These are phyloP conservation scores for Odobenus rosmarus DNA, from an alignment of 2,113 vertebrate species.

Conservation along the genomic window DNA sequence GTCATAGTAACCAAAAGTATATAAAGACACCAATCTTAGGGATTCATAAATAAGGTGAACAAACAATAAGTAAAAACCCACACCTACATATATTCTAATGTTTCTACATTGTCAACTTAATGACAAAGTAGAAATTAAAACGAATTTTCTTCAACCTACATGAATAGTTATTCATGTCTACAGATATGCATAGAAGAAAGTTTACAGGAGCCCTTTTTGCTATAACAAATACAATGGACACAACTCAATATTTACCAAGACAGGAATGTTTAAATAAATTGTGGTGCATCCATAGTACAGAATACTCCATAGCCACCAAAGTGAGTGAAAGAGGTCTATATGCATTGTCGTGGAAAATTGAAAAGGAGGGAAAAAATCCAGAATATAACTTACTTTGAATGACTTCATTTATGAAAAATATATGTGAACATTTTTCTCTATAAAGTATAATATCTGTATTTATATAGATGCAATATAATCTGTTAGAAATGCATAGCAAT, in stretches of 20 bases:
- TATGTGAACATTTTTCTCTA: not conserved
- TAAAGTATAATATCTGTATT: not conserved
- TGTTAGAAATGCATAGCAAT: not conserved
- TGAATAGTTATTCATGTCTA: not conserved
- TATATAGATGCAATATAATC: not conserved
- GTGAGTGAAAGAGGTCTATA: not conserved
- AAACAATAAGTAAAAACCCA: not conserved
- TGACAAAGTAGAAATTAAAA: conserved; percentile 12
- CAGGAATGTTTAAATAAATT: not conserved
- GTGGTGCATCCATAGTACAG: not conserved
- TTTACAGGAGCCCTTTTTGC: not conserved
- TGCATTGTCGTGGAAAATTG: not conserved
- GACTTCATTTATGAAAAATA: not conserved
- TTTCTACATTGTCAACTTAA: not conserved
- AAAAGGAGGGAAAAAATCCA: not conserved
- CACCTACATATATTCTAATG: not conserved
- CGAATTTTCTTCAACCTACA: not conserved
- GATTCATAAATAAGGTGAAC: conserved; percentile 5
- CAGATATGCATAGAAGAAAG: not conserved
- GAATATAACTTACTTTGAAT: not conserved
- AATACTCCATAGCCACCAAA: not conserved
- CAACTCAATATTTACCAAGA: not conserved
- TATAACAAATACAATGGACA: not conserved
- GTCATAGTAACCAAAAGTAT: not conserved
- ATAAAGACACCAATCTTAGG: not conserved